A percentile compares a stretch with the other conserved stretches of the same genome.
phyloP scores from a whole-genome alignment of 2,797 vertebrate species.

The Hyperoplus immaculatus region DNA sequence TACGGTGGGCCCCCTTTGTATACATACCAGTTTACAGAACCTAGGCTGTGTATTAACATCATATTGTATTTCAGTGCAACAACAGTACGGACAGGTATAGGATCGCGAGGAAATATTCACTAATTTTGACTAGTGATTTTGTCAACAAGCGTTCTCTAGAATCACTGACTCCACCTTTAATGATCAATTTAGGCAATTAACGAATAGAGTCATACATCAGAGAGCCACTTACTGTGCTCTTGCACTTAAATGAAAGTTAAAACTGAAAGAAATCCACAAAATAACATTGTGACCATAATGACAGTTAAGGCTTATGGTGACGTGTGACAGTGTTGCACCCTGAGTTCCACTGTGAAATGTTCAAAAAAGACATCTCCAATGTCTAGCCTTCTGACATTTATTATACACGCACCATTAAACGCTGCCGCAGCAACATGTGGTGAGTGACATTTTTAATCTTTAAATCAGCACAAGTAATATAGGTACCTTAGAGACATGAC shows the following conservation, averaged over 20 bases:
- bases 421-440: not conserved
- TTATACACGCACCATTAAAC: not conserved
- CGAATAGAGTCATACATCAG: not conserved
- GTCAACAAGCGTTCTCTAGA: no score
- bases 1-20: no score
- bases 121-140: no score
- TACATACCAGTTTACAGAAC: no score
- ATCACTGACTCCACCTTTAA: no score
- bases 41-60: no score
- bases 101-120: no score
- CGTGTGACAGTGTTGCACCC: not conserved
- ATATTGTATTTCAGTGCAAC: no score
- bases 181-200: not conserved
- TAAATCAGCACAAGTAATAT: not conserved
- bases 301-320: not conserved
- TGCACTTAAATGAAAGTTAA: constrained; percentile 3
- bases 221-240: not conserved
- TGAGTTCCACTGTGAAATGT: not conserved
- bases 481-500: not conserved
- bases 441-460: not conserved
- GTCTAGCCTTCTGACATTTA: constrained; percentile 37
- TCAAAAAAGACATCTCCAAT: not conserved
- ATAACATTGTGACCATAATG: constrained; percentile 10
- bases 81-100: no score
- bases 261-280: constrained; percentile 16